Conservation (phyloP, 2,113 vertebrate genomes). For the Syngnathus scovelli region DNA sequence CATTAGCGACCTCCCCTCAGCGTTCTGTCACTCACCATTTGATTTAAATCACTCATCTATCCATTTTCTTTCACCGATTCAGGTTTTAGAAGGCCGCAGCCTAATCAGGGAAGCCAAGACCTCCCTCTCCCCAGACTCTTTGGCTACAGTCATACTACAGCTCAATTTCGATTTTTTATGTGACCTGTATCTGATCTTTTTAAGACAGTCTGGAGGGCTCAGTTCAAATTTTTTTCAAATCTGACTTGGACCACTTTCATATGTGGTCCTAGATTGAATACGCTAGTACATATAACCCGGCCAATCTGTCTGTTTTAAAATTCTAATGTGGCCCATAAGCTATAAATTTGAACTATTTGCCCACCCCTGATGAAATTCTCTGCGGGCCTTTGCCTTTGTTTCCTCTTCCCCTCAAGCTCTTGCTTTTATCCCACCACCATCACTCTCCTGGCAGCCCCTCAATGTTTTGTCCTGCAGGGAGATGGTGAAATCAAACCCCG, state of each 20-base stretch:
- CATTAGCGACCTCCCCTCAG: constrained; percentile 24
- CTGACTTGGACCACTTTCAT: too few relatives aligned
- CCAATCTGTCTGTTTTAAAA: background rate
- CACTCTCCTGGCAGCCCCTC: background rate
- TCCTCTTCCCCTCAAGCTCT: background rate
- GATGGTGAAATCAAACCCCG: background rate
- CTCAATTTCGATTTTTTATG: too few relatives aligned
- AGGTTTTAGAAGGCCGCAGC: too few relatives aligned
- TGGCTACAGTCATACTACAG: too few relatives aligned
- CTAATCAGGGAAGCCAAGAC: too few relatives aligned
- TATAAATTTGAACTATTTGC: background rate
- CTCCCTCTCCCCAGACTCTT: too few relatives aligned
- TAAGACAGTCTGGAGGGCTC: too few relatives aligned
- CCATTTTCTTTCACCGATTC: too few relatives aligned
- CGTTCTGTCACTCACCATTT: background rate
- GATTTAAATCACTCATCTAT: too few relatives aligned
- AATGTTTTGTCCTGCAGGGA: background rate
- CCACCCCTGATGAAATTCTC: background rate
- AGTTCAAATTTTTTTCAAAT: too few relatives aligned
- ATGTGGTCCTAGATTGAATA: too few relatives aligned
- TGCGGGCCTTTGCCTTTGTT: background rate
- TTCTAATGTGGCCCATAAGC: background rate
- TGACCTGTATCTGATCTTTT: too few relatives aligned
- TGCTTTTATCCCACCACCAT: background rate
- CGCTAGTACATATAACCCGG: background rate